A percentile compares a stretch with the other conserved stretches of the same genome.
These are phyloP conservation scores for Coleophora flavipennella DNA, from an alignment of 2,888 invertebrate genomes.

Conservation along the genomic window DNA sequence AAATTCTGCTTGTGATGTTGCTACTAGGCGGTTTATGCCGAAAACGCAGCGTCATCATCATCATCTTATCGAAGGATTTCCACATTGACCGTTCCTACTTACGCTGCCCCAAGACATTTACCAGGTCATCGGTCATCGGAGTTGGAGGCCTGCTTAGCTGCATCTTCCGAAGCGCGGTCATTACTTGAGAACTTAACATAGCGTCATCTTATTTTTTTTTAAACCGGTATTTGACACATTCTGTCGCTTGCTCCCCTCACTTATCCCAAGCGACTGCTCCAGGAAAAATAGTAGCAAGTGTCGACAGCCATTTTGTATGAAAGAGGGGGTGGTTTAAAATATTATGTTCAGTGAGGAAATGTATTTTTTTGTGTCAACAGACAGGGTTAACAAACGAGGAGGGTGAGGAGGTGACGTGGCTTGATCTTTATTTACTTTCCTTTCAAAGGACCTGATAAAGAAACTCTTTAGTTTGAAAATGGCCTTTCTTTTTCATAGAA, in stretches of 20 bases:
- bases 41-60: too few species aligned
- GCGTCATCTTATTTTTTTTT: too few species aligned
- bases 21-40: too few species aligned
- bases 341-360: conserved; percentile 58
- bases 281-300: conserved; percentile 64
- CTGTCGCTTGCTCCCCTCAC: conserved; percentile 12
- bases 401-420: conserved; percentile 18
- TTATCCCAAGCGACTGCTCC: conserved; percentile 22
- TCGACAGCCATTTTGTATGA: conserved; percentile 67
- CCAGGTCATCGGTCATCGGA: too few species aligned
- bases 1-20: too few species aligned
- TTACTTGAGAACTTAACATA: too few species aligned
- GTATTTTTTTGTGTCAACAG: conserved; percentile 44
- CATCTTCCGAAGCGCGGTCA: too few species aligned
- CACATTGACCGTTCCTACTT: too few species aligned
- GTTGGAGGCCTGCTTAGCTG: too few species aligned
- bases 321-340: conserved; percentile 66
- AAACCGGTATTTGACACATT: neutral
- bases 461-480: neutral
- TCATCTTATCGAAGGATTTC: too few species aligned
- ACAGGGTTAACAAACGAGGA: conserved; percentile 2
- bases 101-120: too few species aligned
- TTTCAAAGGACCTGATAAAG: neutral
- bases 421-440: neutral
- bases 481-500: neutral